Percentiles rank a stretch among this genome's conserved stretches.
Evolutionary conservation across 2,797 vertebrate species (phyloP).

Genomic region (Hoplostethus atlanticus): DNA sequence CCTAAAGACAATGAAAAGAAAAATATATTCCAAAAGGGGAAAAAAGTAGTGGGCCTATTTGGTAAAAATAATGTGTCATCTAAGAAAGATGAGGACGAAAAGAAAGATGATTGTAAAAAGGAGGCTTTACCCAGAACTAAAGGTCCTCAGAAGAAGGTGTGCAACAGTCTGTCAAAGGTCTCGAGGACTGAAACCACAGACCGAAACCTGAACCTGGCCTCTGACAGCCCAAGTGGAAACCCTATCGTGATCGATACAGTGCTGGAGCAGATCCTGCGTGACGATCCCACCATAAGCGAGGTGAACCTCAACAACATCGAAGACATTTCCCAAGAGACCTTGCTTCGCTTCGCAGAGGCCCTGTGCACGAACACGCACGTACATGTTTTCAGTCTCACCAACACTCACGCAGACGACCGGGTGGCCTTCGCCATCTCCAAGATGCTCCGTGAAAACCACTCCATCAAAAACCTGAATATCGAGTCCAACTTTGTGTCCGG

Average conservation of each 20-base stretch:
- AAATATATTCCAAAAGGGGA: conserved; percentile 56
- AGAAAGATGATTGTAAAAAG: conserved; percentile 59
- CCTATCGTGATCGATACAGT: conserved; percentile 88
- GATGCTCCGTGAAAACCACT: conserved; percentile 87
- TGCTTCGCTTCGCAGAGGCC: conserved; percentile 89
- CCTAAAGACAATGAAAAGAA: conserved; percentile 80
- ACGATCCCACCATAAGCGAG: conserved; percentile 85
- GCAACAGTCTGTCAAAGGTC: conserved; percentile 18
- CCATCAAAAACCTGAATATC: conserved; percentile 88
- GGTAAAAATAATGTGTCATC: conserved; percentile 53
- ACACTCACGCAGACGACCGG: conserved; percentile 89
- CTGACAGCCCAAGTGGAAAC: conserved; percentile 85
- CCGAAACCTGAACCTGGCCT: conserved; percentile 53
- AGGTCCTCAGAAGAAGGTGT: conserved; percentile 18
- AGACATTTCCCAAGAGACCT: conserved; percentile 88
- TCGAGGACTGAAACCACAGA: conserved; percentile 26
- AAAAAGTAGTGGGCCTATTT: conserved; percentile 27
- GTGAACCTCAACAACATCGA: conserved; percentile 94
- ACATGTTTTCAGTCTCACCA: conserved; percentile 88
- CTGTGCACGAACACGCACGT: conserved; percentile 88
- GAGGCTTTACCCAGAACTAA: conserved; percentile 22
- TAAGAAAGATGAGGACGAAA: conserved; percentile 58
- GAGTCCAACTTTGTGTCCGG: conserved; percentile 94
- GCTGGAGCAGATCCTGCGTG: conserved; percentile 85
- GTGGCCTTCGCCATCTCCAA: conserved; percentile 89